Percentiles rank a stretch among this genome's conserved stretches.
Conservation (phyloP, 1,140 invertebrate genomes). For the Episyrphus balteatus region DNA sequence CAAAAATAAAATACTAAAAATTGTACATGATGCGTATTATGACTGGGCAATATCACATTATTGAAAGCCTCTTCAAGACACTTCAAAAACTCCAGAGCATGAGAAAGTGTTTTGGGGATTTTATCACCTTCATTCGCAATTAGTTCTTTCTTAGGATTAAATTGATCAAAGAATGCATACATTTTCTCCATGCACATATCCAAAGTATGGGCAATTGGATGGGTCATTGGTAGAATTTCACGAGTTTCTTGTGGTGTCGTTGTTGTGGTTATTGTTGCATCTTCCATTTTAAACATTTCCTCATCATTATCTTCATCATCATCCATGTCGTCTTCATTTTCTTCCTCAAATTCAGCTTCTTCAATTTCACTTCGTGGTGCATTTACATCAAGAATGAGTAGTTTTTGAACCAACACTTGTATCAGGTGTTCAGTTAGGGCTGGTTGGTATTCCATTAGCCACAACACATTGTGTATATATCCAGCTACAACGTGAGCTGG, state of each 20-base stretch:
- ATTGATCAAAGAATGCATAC: constrained; percentile 44
- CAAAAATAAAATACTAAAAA: constrained; percentile 69
- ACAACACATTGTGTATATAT: constrained; percentile 54
- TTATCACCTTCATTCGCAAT: constrained; percentile 10
- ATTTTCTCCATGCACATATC: constrained; percentile 54
- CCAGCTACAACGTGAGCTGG: constrained; percentile 43
- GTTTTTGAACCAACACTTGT: constrained; percentile 52
- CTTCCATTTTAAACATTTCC: constrained; percentile 42
- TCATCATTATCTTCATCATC: constrained; percentile 33
- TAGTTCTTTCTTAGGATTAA: constrained; percentile 13
- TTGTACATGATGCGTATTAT: constrained; percentile 63
- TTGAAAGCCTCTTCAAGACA: constrained; percentile 54
- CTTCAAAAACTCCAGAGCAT: constrained; percentile 24
- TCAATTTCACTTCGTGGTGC: constrained; percentile 45
- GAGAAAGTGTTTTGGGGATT: constrained; percentile 3
- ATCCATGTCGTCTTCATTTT: constrained; percentile 32
- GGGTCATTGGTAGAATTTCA: constrained; percentile 23
- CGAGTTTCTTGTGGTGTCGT: constrained; percentile 12
- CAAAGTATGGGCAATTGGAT: constrained; percentile 44
- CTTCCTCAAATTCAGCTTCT: constrained; percentile 27
- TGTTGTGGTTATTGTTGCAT: constrained; percentile 14
- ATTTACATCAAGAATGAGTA: constrained; percentile 57
- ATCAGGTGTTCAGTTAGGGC: constrained; percentile 46
- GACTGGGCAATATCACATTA: constrained; percentile 57
- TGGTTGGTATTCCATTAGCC: constrained; percentile 52